A percentile compares a stretch with the other conserved stretches of the same genome.
Evolutionary conservation across 2,797 vertebrate species (phyloP).

Genomic region (Otolemur crassicaudatus): DNA sequence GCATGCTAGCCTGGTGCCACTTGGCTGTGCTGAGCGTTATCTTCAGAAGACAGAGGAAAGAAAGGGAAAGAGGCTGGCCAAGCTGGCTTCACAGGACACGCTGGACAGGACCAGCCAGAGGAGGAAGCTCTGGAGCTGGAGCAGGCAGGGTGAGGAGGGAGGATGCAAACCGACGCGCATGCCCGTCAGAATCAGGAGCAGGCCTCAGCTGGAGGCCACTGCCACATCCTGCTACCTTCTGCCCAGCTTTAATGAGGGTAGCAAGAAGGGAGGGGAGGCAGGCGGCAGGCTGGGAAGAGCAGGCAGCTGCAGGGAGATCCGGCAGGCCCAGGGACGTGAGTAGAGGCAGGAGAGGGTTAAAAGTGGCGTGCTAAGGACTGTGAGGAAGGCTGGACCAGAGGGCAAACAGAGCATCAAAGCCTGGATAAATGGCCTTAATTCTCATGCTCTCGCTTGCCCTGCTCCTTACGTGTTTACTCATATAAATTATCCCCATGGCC

Average conservation of each 20-base stretch:
- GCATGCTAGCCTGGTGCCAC: slow-evolving; percentile 67
- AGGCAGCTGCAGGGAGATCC: slow-evolving; percentile 49
- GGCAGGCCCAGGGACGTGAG: not conserved
- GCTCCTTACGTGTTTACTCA: slow-evolving; percentile 70
- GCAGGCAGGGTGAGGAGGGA: not conserved
- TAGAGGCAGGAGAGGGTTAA: slow-evolving; percentile 77
- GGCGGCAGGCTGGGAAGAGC: slow-evolving; percentile 37
- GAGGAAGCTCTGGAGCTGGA: slow-evolving; percentile 6
- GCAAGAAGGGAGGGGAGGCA: slow-evolving; percentile 10
- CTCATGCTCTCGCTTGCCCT: slow-evolving; percentile 70
- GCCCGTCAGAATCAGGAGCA: slow-evolving; percentile 70
- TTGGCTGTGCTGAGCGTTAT: slow-evolving; percentile 76
- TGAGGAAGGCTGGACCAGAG: slow-evolving; percentile 71
- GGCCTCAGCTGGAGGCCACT: slow-evolving; percentile 73
- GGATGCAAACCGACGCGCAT: not conserved
- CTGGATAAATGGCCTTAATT: slow-evolving; percentile 76
- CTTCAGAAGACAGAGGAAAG: slow-evolving; percentile 40
- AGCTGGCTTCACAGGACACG: not conserved
- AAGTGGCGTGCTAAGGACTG: slow-evolving; percentile 55
- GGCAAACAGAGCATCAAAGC: slow-evolving; percentile 75
- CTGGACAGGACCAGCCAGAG: not conserved
- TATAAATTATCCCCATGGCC: slow-evolving; percentile 77
- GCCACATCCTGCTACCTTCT: slow-evolving; percentile 40
- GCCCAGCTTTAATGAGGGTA: slow-evolving; percentile 73
- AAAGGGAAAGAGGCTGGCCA: slow-evolving; percentile 1